These are phyloP conservation scores for Nyctibius bracteatus DNA, from an alignment of 2,113 vertebrate genomes.

Conservation along the genomic window DNA sequence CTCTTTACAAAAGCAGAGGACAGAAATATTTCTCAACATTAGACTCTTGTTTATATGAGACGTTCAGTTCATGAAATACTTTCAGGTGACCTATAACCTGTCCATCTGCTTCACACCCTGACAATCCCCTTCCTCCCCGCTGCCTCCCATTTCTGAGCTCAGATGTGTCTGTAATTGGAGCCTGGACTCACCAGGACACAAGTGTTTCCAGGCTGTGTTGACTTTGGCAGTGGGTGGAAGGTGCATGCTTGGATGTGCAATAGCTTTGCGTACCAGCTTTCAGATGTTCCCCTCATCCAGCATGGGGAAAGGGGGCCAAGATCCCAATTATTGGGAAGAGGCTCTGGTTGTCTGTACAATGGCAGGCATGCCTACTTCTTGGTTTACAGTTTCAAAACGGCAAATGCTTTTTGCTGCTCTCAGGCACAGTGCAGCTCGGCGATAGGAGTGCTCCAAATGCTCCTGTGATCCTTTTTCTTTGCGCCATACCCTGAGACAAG, in stretches of 20 bases:
- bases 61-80: not conserved
- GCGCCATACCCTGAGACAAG: fast-evolving
- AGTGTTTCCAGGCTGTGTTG: not conserved
- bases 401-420: not conserved
- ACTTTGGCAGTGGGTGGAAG: not conserved
- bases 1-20: not conserved
- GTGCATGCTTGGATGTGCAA: not conserved
- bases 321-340: not conserved
- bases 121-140: not conserved
- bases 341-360: not conserved
- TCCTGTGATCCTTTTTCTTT: not conserved
- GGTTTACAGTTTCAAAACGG: not conserved
- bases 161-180: not conserved
- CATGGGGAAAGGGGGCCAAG: not conserved
- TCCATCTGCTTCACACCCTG: not conserved
- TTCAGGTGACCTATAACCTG: constrained; percentile 11
- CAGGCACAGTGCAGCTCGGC: fast-evolving
- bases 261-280: not conserved
- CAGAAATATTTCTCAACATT: not conserved
- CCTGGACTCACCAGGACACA: not conserved
- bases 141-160: not conserved
- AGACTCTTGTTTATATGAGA: not conserved
- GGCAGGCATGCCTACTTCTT: not conserved
- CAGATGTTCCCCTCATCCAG: not conserved
- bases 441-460: not conserved